These are phyloP conservation scores for Clarias laeviceps DNA, from an alignment of 2,797 vertebrate species.

Conservation along the genomic window DNA sequence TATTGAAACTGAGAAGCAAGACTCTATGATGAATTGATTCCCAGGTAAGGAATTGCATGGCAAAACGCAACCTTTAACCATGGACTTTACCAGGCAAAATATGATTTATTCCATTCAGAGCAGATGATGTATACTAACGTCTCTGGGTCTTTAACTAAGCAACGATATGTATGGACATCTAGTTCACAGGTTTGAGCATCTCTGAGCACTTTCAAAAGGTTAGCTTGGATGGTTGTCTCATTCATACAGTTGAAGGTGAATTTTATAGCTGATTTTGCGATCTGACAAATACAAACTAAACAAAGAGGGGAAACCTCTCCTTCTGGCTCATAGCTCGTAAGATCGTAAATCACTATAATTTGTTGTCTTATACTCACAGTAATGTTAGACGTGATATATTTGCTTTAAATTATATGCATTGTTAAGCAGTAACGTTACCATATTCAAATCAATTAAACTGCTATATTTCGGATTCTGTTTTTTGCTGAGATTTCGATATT, in stretches of 20 bases:
- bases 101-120: conserved; percentile 85
- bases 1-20: conserved; percentile 83
- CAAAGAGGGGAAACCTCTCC: conserved; percentile 71
- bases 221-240: conserved; percentile 69
- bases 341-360: conserved; percentile 92
- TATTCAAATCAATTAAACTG: conserved; percentile 64
- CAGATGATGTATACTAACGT: conserved; percentile 81
- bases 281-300: conserved; percentile 69
- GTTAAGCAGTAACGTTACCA: conserved; percentile 69
- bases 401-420: conserved; percentile 78
- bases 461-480: conserved; percentile 28
- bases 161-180: conserved; percentile 60
- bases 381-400: conserved; percentile 83
- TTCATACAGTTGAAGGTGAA: conserved; percentile 58
- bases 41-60: conserved; percentile 98
- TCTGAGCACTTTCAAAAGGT: conserved; percentile 69
- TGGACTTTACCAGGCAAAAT: conserved; percentile 76
- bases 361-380: conserved; percentile 81
- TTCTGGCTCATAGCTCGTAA: conserved; percentile 78
- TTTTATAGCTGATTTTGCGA: conserved; percentile 71
- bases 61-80: conserved; percentile 90
- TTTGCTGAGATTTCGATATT: neutral
- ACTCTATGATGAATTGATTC: conserved; percentile 96
- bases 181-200: conserved; percentile 67
- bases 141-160: conserved; percentile 65